Evolutionary conservation across 2,888 invertebrate species (phyloP), one percentile per base, ranked within the genome.

Genomic region (Aphidoletes aphidimyza): DNA sequence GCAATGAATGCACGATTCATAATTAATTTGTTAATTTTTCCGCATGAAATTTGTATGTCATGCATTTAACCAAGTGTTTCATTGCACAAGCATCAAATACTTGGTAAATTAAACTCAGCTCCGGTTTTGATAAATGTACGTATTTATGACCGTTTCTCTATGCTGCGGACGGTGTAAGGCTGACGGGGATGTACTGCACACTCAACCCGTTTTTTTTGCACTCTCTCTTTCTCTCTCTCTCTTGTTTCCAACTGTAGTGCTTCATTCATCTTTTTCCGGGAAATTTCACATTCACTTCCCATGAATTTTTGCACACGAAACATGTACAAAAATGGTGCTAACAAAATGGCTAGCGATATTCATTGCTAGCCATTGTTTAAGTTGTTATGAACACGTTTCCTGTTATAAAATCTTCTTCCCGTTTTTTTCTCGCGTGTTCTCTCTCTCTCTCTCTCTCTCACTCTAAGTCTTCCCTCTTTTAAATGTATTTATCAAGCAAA

Each of bases 301-400:
- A 22, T 69, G 69, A 69, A n/a, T n/a, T n/a, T 69, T 34, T 69
- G 69, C 30, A 30, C 17, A 69, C n/a, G n/a, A n/a, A 69, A 69
- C 54, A 69, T n/a, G n/a, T n/a, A n/a, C 17, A 69, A 34, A 5
- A 69, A 14, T 69, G 69, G 34, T 69, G 6, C 42, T 69, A 69
- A 30, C n/a, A 54, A 54, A 54, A 54, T 54, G 22, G 54, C 22
- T n/a, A n/a, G n/a, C 3, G 54, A 54, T 9, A 30, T 69, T 14
- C 17, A 14, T 14, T 69, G 17, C 69, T 5, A 26, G 34, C 14
- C 26, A 69, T 69, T 69, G 69, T 69, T 69, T 69, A 30, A 69
- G 34, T 69, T 69, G n/a, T 69, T 69, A 69, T 69, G 69, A 69
- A 69, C 69, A 69, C 69, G 69, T 69, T 69, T 69, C 69, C 9